A percentile compares a stretch with the other conserved stretches of the same genome.
phyloP scores from a whole-genome alignment of 2,113 vertebrate species.

The Progne subis region DNA sequence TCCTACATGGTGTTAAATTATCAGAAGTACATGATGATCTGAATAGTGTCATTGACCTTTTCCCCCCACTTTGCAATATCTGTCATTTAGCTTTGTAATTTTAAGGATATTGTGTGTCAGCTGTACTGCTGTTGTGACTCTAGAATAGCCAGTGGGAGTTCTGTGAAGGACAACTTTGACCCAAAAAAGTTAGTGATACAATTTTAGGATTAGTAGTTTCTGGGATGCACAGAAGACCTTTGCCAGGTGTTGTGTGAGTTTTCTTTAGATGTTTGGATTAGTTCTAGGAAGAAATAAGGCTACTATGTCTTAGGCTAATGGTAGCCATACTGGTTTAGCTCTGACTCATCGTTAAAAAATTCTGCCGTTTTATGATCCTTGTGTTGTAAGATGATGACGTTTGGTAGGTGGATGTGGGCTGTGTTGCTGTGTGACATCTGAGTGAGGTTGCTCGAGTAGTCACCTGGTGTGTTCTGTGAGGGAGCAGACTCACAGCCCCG shows the following conservation, averaged over 20 bases:
- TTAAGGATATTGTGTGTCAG: neutral
- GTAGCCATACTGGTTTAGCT: neutral
- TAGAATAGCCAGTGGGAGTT: neutral
- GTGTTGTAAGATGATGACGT: fast-evolving
- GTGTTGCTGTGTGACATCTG: neutral
- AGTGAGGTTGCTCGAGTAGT: neutral
- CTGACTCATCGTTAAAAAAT: neutral
- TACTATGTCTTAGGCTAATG: neutral
- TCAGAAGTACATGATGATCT: neutral
- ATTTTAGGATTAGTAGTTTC: neutral
- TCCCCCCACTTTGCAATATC: neutral
- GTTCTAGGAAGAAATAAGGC: neutral
- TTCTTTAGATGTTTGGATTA: neutral
- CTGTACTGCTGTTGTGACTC: neutral
- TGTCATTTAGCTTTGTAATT: neutral
- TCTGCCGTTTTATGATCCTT: neutral
- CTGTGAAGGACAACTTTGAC: neutral
- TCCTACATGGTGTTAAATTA: neutral
- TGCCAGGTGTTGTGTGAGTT: neutral
- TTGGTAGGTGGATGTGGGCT: neutral
- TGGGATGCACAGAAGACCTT: neutral
- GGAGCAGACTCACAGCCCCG: neutral
- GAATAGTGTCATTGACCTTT: neutral
- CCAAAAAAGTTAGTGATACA: neutral
- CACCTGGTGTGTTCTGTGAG: neutral